A percentile compares a stretch with the other conserved stretches of the same genome.
phyloP scores from a whole-genome alignment of 30 jellyfish, hydroid and myxozoan species.

The Hydractinia echinata region DNA sequence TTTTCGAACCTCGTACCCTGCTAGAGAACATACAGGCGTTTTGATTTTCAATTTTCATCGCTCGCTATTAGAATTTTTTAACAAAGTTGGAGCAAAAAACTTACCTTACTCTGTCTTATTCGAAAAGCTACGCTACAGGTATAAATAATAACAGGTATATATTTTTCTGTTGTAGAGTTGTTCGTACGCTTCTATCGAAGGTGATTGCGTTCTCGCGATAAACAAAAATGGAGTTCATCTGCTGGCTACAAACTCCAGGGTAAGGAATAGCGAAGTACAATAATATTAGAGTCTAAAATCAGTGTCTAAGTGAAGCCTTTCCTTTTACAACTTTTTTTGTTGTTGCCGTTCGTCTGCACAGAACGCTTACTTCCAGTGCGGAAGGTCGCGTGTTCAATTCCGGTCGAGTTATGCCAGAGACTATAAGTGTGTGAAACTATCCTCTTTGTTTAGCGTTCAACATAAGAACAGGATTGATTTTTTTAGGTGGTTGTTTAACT shows the following conservation, averaged over 20 bases:
- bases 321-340: neutral
- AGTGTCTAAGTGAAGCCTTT: neutral
- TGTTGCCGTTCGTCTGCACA: neutral
- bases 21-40: too few relatives aligned
- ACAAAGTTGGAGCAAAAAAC: too few relatives aligned
- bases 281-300: neutral
- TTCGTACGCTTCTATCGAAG: conserved; percentile 62
- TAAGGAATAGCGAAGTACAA: conserved; percentile 14
- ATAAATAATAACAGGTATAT: neutral
- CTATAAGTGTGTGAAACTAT: too few relatives aligned
- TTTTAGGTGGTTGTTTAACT: too few relatives aligned
- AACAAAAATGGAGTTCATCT: conserved; percentile 79
- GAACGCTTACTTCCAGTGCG: neutral
- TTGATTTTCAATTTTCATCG: too few relatives aligned
- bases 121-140: too few relatives aligned
- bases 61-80: too few relatives aligned
- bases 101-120: too few relatives aligned
- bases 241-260: conserved; percentile 50
- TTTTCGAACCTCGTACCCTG: neutral
- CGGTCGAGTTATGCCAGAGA: too few relatives aligned
- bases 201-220: conserved; percentile 68
- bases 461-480: too few relatives aligned
- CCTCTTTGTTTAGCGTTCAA: too few relatives aligned
- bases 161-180: conserved; percentile 39
- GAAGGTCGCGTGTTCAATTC: neutral